Evolutionary conservation across 2,888 invertebrate genomes (phyloP).

Genomic region (Lydus trimaculatus): DNA sequence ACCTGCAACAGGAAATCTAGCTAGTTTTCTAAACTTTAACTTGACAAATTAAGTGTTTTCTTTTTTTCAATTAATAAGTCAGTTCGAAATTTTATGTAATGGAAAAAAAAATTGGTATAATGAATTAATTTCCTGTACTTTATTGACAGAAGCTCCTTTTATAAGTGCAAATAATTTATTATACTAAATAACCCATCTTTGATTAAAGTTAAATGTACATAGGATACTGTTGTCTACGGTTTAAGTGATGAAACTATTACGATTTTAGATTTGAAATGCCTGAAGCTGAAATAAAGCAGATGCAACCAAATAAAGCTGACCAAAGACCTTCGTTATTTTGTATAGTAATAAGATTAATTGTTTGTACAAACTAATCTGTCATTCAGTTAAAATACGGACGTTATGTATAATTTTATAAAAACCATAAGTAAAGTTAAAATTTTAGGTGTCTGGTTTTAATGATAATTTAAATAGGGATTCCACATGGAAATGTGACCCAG

Average conservation of each 20-base stretch:
- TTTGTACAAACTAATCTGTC: conserved; percentile 14
- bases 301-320: conserved; percentile 23
- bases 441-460: neutral
- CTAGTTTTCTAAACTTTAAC: no score
- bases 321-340: conserved; percentile 15
- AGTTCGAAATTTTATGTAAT: neutral
- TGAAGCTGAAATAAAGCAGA: conserved; percentile 19
- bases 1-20: no score
- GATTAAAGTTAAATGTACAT: neutral
- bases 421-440: neutral
- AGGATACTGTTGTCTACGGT: neutral
- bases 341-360: conserved; percentile 19
- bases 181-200: neutral
- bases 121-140: neutral
- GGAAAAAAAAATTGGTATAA: neutral
- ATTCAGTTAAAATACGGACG: conserved; percentile 13
- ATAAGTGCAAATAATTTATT: neutral
- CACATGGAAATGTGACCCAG: neutral
- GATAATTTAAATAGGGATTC: no score
- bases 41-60: neutral
- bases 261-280: conserved; percentile 21
- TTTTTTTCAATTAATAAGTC: neutral
- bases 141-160: neutral
- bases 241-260: conserved; percentile 12
- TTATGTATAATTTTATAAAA: neutral